These are phyloP conservation scores for Corythoichthys intestinalis DNA, from an alignment of 2,113 vertebrate species.

Conservation along the genomic window DNA sequence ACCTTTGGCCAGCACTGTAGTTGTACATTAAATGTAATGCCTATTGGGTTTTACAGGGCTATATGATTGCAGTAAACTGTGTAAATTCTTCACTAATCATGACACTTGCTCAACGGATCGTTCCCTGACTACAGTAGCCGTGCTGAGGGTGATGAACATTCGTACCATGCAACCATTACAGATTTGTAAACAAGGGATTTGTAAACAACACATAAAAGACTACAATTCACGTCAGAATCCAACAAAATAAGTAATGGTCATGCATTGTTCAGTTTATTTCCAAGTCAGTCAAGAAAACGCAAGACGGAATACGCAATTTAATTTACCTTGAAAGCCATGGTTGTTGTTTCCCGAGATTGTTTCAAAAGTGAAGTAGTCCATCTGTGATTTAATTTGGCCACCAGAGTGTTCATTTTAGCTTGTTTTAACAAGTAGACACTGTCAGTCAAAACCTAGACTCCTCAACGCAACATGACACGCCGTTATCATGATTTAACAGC, in stretches of 20 bases:
- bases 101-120: no score
- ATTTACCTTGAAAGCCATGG: slow-evolving; percentile 28
- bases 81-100: no score
- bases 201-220: neutral
- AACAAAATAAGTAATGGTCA: neutral
- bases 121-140: neutral
- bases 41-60: no score
- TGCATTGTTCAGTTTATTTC: neutral
- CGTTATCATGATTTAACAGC: neutral
- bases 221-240: neutral
- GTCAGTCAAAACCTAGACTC: neutral
- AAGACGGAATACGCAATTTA: no score
- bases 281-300: neutral
- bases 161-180: neutral
- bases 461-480: neutral
- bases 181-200: neutral
- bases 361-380: slow-evolving; percentile 29
- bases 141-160: neutral
- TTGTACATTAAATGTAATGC: no score
- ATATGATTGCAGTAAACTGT: no score
- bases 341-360: slow-evolving; percentile 4
- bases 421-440: neutral
- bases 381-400: slow-evolving; percentile 20
- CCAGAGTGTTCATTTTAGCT: slow-evolving; percentile 32
- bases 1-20: no score